Evolutionary conservation across 1,140 invertebrate species (phyloP), one percentile per base, ranked within the genome.

Genomic region (Nylanderia fulva): DNA sequence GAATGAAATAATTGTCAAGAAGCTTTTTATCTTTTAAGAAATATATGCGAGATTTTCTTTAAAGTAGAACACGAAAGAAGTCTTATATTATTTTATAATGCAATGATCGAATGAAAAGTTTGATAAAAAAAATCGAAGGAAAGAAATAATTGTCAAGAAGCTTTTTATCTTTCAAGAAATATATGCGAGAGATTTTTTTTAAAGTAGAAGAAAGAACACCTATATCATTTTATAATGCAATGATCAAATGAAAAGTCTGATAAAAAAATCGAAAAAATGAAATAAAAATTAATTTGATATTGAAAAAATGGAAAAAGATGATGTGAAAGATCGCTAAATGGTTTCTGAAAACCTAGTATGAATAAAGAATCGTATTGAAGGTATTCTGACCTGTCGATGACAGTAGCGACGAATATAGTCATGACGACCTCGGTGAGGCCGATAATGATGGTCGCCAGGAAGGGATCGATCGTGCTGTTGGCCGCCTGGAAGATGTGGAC

Each of bases 401-500:
- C 91, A 1, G 94, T 80, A 0, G 95, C 94, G 0, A 96, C 95
- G 13, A 95, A 91, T 6, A 96, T 92, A 2, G 95, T 94, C 72
- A 95, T 95, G 0, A 96, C 48, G 1, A 96, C 90, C 84, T 96
- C 96, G 33, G 96, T 95, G 0, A 95, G 33, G 0, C 97, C 97
- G 58, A 98, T 95, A 24, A 97, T 93, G 11, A 97, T 96, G 6
- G 97, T 96, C 0, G 96, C 95, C 6, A 96, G 52, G 83, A 96
- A 95, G 0, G 96, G 94, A 58, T 95, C 94, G 0, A 97, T 93
- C n/a, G 94, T 95, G 6, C 95, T 96, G 0, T 95, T 93, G 2
- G 96, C 95, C 2, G 95, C 94, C 63, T 95, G 88, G 88, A 97
- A 96, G 75, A 97, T 96, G 1, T 94, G 94, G 36, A 96, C 96